These are phyloP conservation scores for Myanophis thanlyinensis DNA, from an alignment of 2,113 vertebrate species.

Conservation along the genomic window DNA sequence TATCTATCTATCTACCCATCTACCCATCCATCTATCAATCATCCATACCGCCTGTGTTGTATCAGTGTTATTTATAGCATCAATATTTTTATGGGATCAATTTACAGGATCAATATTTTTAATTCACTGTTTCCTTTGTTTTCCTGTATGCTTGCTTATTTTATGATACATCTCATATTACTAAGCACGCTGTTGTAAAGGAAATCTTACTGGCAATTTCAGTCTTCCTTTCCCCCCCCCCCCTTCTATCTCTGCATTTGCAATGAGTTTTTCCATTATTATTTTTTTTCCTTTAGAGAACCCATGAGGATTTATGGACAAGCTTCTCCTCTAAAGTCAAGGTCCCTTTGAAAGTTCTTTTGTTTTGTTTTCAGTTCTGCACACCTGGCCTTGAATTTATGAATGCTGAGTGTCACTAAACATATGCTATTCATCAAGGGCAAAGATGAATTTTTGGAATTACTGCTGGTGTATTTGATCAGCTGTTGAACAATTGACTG, in stretches of 20 bases:
- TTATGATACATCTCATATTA: conserved; percentile 61
- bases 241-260: conserved; percentile 39
- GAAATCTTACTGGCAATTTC: conserved; percentile 53
- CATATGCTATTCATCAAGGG: conserved; percentile 2
- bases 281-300: conserved; percentile 41
- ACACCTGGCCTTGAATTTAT: conserved; percentile 1
- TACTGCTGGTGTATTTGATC: conserved; percentile 28
- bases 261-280: conserved; percentile 38
- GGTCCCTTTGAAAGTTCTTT: conserved; percentile 15
- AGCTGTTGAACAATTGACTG: neutral
- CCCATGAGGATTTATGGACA: conserved; percentile 25
- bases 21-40: rapidly evolving
- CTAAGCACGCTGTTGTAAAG: conserved; percentile 38
- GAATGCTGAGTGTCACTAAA: neutral
- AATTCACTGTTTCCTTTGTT: neutral
- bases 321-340: conserved; percentile 28
- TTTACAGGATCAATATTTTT: neutral
- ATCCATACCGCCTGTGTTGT: neutral
- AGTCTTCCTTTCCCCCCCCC: conserved; percentile 39
- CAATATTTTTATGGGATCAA: conserved; percentile 22
- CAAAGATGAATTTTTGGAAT: conserved; percentile 20
- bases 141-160: conserved; percentile 13
- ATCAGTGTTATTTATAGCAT: conserved; percentile 49
- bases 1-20: neutral
- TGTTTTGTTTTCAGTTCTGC: conserved; percentile 12